Percentiles rank a stretch among this genome's conserved stretches.
Evolutionary conservation across 1,140 invertebrate species (phyloP).

Genomic region (Zelostemma sp.): DNA sequence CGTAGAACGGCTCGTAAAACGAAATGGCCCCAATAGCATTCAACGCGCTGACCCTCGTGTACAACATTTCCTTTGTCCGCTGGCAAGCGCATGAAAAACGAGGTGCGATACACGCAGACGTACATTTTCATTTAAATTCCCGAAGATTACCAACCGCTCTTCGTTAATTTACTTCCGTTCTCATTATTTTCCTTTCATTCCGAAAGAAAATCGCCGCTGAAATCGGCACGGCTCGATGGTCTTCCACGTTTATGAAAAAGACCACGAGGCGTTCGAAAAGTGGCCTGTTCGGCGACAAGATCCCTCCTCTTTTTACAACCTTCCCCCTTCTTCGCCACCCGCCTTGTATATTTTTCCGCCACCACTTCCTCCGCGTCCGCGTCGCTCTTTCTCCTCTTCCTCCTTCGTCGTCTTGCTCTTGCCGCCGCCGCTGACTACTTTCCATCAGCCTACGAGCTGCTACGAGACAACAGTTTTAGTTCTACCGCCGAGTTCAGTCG

Average conservation of each 20-base stretch:
- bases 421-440: constrained; percentile 14
- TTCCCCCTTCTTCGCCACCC: background rate
- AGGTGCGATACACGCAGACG: background rate
- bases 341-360: background rate
- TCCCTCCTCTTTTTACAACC: constrained; percentile 2
- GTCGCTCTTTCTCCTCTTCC: constrained; percentile 12
- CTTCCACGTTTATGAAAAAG: too few species aligned
- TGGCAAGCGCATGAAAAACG: constrained; percentile 1
- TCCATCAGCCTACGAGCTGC: constrained; percentile 15
- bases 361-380: constrained; percentile 5
- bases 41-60: constrained; percentile 6
- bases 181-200: too few species aligned
- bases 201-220: too few species aligned
- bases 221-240: too few species aligned
- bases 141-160: background rate
- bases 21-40: constrained; percentile 6
- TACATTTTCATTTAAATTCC: constrained; percentile 1
- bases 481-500: constrained; percentile 7
- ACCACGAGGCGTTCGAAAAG: constrained; percentile 7
- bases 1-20: constrained; percentile 7
- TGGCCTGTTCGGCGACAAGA: background rate
- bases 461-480: constrained; percentile 13
- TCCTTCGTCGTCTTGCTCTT: constrained; percentile 11
- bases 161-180: too few species aligned
- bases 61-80: constrained; percentile 6